A percentile compares a stretch with the other conserved stretches of the same genome.
Evolutionary conservation across 2,888 invertebrate species (phyloP).

Genomic region (Meiosimyza platycephala): DNA sequence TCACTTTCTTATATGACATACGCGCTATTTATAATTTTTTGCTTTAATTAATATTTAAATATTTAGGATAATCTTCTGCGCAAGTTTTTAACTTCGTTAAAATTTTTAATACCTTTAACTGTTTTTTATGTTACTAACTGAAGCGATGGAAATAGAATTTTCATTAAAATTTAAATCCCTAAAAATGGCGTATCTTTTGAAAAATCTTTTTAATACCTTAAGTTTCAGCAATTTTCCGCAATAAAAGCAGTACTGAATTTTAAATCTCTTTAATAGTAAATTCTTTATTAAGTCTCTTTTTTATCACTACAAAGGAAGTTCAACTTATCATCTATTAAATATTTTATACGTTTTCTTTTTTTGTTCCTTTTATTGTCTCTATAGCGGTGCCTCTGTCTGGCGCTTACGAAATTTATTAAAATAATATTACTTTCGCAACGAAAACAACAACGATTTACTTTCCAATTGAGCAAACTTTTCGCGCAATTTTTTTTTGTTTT

Average conservation of each 20-base stretch:
- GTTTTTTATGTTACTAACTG: no score
- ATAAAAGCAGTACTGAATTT: no score
- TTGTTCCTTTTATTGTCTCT: not conserved
- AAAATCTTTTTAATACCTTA: not conserved
- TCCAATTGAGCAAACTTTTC: constrained; percentile 44
- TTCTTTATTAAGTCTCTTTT: not conserved
- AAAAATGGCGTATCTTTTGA: no score
- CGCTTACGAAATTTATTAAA: constrained; percentile 40
- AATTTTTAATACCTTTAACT: no score
- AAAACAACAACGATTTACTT: constrained; percentile 45
- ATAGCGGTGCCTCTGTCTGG: not conserved
- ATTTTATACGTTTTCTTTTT: not conserved
- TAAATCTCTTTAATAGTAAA: no score
- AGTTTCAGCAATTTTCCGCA: not conserved
- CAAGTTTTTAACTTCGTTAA: not conserved
- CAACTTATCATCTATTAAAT: no score
- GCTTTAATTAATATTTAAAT: no score
- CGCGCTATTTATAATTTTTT: no score
- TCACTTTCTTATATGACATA: no score
- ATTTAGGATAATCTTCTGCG: no score
- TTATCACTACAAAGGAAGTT: not conserved
- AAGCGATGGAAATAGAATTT: no score
- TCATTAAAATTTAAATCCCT: no score
- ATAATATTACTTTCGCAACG: constrained; percentile 43
- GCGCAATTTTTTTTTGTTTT: constrained; percentile 31